phyloP scores from a whole-genome alignment of 2,797 vertebrate genomes.

The Sebastolobus altivelis region DNA sequence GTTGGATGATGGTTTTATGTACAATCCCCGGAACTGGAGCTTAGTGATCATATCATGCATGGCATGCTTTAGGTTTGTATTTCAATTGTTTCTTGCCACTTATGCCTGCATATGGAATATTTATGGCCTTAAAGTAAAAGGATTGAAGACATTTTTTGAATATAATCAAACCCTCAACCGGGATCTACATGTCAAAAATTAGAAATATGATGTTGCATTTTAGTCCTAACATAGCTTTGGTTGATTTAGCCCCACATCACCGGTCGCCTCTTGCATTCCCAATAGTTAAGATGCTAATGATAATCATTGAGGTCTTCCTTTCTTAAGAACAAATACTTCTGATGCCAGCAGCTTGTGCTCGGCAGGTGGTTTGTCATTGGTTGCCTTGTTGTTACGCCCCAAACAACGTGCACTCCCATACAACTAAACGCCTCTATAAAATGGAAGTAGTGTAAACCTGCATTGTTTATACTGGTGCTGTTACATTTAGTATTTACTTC shows the following conservation, averaged over 20 bases:
- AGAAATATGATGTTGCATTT: constrained; percentile 12
- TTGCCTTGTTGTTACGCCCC: constrained; percentile 45
- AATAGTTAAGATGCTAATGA: constrained; percentile 27
- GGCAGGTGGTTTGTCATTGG: constrained; percentile 37
- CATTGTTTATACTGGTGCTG: constrained; percentile 64
- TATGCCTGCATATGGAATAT: constrained; percentile 36
- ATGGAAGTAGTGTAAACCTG: constrained; percentile 55
- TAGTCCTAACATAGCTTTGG: constrained; percentile 1
- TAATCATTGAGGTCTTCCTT: constrained; percentile 64
- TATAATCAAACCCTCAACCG: constrained; percentile 17
- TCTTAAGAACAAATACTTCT: constrained; percentile 23
- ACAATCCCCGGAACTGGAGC: constrained; percentile 1
- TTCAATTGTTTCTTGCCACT: constrained; percentile 38
- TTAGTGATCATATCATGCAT: constrained; percentile 37
- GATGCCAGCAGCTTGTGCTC: constrained; percentile 39
- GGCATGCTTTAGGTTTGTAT: constrained; percentile 33
- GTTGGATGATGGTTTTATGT: constrained; percentile 41
- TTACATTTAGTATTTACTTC: constrained; percentile 38
- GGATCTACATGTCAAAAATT: not conserved
- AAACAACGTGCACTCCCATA: constrained; percentile 54
- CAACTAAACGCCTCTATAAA: constrained; percentile 63
- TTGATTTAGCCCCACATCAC: not conserved
- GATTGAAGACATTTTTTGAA: constrained; percentile 5
- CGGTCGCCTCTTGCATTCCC: not conserved
- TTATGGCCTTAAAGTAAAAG: constrained; percentile 46